Evolutionary conservation across 2,888 invertebrate genomes (phyloP).

Genomic region (Cataglyphis cursor): DNA sequence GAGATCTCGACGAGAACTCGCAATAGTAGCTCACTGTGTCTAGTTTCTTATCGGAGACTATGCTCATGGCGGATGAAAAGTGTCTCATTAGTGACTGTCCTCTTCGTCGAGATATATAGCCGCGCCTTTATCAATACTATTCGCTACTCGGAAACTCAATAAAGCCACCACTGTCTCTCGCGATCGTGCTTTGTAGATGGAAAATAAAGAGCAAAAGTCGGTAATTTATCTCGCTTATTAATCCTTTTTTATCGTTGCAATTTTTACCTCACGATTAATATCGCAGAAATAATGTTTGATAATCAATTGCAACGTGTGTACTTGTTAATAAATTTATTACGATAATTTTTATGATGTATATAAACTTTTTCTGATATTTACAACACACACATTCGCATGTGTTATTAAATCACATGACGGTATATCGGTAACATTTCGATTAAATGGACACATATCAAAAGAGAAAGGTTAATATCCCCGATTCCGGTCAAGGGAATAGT

Average conservation of each 20-base stretch:
- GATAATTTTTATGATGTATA: neutral
- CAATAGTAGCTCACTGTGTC: slow-evolving; percentile 41
- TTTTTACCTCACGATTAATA: slow-evolving; percentile 14
- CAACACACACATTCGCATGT: neutral
- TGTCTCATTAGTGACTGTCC: slow-evolving; percentile 72
- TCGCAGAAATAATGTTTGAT: neutral
- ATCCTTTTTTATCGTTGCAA: neutral
- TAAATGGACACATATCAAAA: neutral
- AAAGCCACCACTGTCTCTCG: slow-evolving; percentile 30
- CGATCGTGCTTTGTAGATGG: neutral
- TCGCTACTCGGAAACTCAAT: slow-evolving; percentile 33
- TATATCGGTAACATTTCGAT: neutral
- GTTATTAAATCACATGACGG: neutral
- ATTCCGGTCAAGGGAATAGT: neutral
- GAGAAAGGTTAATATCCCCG: slow-evolving; percentile 18
- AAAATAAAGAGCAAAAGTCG: slow-evolving; percentile 24
- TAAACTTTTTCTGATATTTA: neutral
- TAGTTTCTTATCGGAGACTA: slow-evolving; percentile 48
- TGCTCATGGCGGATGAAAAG: slow-evolving; percentile 62
- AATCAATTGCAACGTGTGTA: neutral
- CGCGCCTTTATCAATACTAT: slow-evolving; percentile 45
- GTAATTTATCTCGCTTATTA: neutral
- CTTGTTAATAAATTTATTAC: neutral
- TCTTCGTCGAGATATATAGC: slow-evolving; percentile 39
- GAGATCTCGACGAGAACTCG: slow-evolving; percentile 20